phyloP scores from a whole-genome alignment of 2,797 vertebrate species.

The Hemitrygon akajei region DNA sequence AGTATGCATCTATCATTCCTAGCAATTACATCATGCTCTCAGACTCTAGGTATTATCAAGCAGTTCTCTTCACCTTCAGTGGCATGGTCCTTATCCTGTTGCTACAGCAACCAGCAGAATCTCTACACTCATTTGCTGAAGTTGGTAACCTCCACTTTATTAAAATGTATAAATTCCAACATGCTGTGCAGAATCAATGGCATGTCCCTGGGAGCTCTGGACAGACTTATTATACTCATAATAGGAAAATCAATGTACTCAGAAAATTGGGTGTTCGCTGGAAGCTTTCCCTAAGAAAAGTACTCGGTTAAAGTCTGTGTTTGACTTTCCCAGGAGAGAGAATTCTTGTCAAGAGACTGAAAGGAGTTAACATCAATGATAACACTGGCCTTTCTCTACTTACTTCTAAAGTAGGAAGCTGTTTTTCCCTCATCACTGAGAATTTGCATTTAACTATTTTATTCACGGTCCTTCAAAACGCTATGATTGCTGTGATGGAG shows the following conservation, averaged over 20 bases:
- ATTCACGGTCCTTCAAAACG: neutral
- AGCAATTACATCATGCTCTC: neutral
- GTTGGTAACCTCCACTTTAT: slow-evolving; percentile 14
- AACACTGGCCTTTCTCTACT: neutral
- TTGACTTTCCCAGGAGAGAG: neutral
- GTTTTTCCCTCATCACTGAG: neutral
- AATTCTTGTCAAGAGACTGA: neutral
- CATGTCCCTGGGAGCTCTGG: neutral
- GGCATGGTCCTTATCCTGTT: neutral
- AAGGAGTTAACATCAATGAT: neutral
- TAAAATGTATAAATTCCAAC: slow-evolving; percentile 25
- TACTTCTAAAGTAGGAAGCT: neutral
- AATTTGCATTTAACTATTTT: neutral
- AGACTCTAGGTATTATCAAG: neutral
- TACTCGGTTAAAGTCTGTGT: neutral
- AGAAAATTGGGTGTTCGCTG: neutral
- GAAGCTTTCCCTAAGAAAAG: neutral
- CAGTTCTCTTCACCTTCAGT: neutral
- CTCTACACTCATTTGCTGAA: neutral
- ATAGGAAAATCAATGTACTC: slow-evolving; percentile 17
- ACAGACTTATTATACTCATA: slow-evolving; percentile 10
- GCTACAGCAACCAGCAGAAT: neutral
- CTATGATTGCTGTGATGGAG: neutral
- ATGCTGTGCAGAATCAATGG: slow-evolving; percentile 8
- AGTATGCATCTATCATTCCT: neutral